These are phyloP conservation scores for Acrocephalus scirpaceus DNA, from an alignment of 2,797 vertebrate species.

Conservation along the genomic window DNA sequence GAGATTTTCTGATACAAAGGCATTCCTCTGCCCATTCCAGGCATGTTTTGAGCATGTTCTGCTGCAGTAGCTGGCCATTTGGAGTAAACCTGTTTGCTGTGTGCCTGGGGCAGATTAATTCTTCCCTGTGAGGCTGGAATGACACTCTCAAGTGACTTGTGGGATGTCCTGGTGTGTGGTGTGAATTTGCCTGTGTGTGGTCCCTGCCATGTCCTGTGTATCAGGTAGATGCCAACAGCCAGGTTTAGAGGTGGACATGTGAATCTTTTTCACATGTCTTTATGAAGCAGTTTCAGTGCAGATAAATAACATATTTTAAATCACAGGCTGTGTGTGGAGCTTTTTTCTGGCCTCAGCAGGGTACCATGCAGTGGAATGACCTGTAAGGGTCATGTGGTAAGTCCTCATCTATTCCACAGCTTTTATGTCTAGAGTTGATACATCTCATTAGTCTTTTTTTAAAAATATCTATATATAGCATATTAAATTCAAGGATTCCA, in stretches of 20 bases:
- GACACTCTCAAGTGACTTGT: neutral
- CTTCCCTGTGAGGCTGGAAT: neutral
- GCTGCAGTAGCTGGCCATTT: neutral
- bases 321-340: neutral
- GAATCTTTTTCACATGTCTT: neutral
- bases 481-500: neutral
- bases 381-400: neutral
- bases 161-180: neutral
- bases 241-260: neutral
- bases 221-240: neutral
- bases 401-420: neutral
- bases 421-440: neutral
- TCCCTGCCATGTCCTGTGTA: neutral
- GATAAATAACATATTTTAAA: neutral
- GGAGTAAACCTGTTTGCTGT: neutral
- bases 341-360: neutral
- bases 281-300: neutral
- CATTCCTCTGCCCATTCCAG: neutral
- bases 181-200: neutral
- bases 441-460: neutral
- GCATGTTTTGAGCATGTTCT: neutral
- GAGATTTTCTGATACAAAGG: neutral
- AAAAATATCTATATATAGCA: neutral
- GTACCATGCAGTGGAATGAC: neutral
- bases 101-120: neutral